Evolutionary conservation across 2,797 vertebrate genomes (phyloP).

Genomic region (Coregonus ussuriensis): DNA sequence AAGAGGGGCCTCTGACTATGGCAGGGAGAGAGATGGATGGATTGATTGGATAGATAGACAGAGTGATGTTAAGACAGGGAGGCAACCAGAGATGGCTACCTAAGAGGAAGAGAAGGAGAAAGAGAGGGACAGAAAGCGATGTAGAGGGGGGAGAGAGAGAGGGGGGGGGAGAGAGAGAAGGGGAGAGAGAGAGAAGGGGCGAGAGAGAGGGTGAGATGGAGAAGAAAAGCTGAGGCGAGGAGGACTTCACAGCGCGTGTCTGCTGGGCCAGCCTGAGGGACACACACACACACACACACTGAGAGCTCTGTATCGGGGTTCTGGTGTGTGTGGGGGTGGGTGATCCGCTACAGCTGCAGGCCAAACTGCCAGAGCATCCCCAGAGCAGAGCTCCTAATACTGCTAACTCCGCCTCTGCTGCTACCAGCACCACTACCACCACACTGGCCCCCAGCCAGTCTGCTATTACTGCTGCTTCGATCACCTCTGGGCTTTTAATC

Average conservation of each 20-base stretch:
- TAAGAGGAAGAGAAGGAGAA: slow-evolving; percentile 23
- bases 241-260: slow-evolving; percentile 65
- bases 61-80: slow-evolving; percentile 42
- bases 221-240: slow-evolving; percentile 54
- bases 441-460: too few relatives aligned
- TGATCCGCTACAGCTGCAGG: slow-evolving; percentile 61
- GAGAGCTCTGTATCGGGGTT: slow-evolving; percentile 27
- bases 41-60: slow-evolving; percentile 40
- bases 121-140: slow-evolving; percentile 29
- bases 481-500: slow-evolving; percentile 55
- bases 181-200: not conserved
- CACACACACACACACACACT: slow-evolving; percentile 4
- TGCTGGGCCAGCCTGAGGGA: slow-evolving; percentile 65
- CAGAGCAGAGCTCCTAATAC: slow-evolving; percentile 26
- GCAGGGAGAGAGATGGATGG: slow-evolving; percentile 35
- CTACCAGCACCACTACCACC: not conserved
- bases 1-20: slow-evolving; percentile 40
- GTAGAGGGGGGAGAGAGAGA: slow-evolving; percentile 9
- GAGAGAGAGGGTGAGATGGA: slow-evolving; percentile 30
- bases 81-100: slow-evolving; percentile 34
- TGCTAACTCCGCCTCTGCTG: slow-evolving; percentile 49
- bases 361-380: slow-evolving; percentile 40
- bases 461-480: too few relatives aligned
- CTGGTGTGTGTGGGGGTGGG: slow-evolving; percentile 28
- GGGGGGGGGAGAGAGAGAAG: too few relatives aligned